A percentile compares a stretch with the other conserved stretches of the same genome.
Conservation (phyloP, 2,113 vertebrate species). For the Trichechus manatus region DNA sequence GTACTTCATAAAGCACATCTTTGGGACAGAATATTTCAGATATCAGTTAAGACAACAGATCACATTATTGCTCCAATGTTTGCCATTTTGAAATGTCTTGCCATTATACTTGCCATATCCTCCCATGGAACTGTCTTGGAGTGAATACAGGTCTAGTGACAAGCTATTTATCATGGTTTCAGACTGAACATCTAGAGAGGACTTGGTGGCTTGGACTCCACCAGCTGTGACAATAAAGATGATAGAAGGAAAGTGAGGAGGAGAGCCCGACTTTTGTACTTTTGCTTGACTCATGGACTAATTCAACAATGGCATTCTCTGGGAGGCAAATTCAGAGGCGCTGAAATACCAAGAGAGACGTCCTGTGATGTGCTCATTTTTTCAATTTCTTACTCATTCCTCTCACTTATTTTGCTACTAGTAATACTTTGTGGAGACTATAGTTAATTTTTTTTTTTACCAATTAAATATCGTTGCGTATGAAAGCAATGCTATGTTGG, state of each 20-base stretch:
- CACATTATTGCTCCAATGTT: background rate
- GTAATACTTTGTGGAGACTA: background rate
- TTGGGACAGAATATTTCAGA: conserved; percentile 12
- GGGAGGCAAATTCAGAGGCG: background rate
- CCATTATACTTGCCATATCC: background rate
- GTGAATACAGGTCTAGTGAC: background rate
- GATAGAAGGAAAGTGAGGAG: background rate
- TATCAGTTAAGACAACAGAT: background rate
- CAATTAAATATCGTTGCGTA: background rate
- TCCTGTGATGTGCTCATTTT: background rate
- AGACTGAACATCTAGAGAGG: background rate
- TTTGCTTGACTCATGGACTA: background rate
- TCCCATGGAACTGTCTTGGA: background rate
- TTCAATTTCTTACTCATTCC: background rate
- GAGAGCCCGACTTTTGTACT: background rate
- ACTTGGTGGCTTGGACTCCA: background rate
- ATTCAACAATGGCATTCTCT: background rate
- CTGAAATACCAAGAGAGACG: background rate
- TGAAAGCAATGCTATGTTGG: background rate
- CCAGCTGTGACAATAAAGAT: background rate
- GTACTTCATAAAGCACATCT: conserved; percentile 42
- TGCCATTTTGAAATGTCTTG: conserved; percentile 19
- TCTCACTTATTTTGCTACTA: background rate
- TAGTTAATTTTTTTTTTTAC: background rate
- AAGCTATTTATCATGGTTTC: background rate